Base-by-base conservation (phyloP, 2,888 invertebrate species). In the Argyra leucocephala region DNA sequence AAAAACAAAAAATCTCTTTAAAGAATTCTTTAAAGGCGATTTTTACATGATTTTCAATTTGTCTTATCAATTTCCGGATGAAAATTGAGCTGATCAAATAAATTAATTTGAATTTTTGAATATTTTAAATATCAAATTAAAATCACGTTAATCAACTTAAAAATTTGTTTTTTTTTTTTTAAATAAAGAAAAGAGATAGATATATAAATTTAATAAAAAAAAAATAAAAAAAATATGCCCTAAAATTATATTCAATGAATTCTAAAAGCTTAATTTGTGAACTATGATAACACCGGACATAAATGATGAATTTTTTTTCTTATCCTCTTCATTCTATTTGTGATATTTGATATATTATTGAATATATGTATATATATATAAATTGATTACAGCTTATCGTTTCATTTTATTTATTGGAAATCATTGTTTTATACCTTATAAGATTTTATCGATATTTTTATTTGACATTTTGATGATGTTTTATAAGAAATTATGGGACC, bases 1-100 rank as follows among this genome's bases (percentile, higher is more conserved):
- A 26, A 26, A 7, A 15, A 12, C 37, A 37, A 37, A 18, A 48
- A 48, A n/a, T n/a, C 5, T 48, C 48, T 48, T 48, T 48, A 15
- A 7, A n/a, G n/a, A 48, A 48, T 48, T n/a, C n/a, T n/a, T 48
- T 48, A 18, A 18, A 48, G 18, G 18, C 48, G 12, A 48, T 48
- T 48, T 18, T 12, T 5, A 48, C 48, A 48, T n/a, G 48, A 48
- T 48, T 48, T 48, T 48, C 48, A 48, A 48, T 48, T 48, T 48
- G 48, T 48, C 48, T 48, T 48, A 48, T 48, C 48, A 48, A 48
- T 48, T 18, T 48, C 48, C 48, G 48, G 48, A 48, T 48, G 48
- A 48, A 48, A 48, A 48, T 48, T 48, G 48, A 48, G 48, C 12
- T 48, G 48, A 48, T 18, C n/a, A 48, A 48, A 48, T 48, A 48